Evolutionary conservation across 2,888 invertebrate genomes (phyloP), one percentile per base, ranked within the genome.

Genomic region (Euclidia mi): DNA sequence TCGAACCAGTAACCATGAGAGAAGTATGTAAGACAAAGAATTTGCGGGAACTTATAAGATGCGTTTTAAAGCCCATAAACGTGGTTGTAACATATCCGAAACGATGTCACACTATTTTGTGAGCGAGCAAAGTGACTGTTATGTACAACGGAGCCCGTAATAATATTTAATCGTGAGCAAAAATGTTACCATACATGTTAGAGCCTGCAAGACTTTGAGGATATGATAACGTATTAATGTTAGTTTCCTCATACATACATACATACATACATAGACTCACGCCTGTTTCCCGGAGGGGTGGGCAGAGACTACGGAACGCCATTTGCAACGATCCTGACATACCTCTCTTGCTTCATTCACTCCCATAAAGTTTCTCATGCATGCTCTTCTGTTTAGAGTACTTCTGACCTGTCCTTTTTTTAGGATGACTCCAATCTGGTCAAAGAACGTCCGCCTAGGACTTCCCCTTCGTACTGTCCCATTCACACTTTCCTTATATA

Each of bases 31-130:
- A 34, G 14, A 49, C 49, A 35, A 43, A 35, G 35, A 42, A 50
- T 37, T 55, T 64, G 69, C 47, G 68, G 71, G 72, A 63, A 75
- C 65, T 65, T 76, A 70, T 71, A 69, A 71, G 79, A 79, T 82
- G 79, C 79, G 82, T 81, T 82, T 79, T 79, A 82, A 79, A 63
- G 76, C 61, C 74, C 78, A 81, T 87, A 85, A 86, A 87, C 79
- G 79, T 69, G 76, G 56, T 56, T 64, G 64, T 73, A 76, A 79
- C 79, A 76, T 66, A 63, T 70, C 67, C 67, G 70, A 76, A 74
- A 78, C 76, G 71, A 65, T 65, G 71, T 76, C 60, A 76, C 69
- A 74, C 73, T 76, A 71, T 78, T 79, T 73, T 75, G 76, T 61
- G 56, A 65, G 56, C 62, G 66, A 72, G 65, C 73, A 71, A 78